Evolutionary conservation across 2,888 invertebrate species (phyloP).

Genomic region (Drosophila paranaensis): DNA sequence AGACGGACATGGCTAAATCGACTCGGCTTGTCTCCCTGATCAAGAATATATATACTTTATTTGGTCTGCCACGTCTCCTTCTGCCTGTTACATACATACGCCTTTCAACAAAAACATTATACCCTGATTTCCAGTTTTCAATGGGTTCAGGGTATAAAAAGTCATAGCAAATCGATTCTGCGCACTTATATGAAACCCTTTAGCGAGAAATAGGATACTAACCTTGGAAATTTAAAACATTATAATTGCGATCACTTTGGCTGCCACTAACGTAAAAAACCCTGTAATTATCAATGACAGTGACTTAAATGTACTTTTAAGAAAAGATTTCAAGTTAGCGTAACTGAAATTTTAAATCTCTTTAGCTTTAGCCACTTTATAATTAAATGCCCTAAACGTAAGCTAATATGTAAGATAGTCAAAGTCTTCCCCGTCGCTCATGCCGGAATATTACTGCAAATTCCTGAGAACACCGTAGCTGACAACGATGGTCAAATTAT

Average conservation of each 20-base stretch:
- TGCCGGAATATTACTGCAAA: not conserved
- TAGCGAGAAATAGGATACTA: not conserved
- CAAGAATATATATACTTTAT: too few species aligned
- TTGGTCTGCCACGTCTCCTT: too few species aligned
- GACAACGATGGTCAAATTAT: not conserved
- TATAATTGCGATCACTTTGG: not conserved
- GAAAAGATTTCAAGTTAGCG: not conserved
- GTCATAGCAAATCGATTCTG: not conserved
- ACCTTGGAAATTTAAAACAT: not conserved
- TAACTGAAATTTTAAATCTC: not conserved
- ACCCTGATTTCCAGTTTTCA: too few species aligned
- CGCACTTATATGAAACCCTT: not conserved
- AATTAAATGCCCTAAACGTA: not conserved
- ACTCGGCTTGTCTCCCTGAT: too few species aligned
- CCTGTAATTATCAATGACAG: not conserved
- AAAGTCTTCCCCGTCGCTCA: too few species aligned
- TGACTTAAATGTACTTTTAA: constrained; percentile 3
- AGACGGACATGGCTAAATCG: too few species aligned
- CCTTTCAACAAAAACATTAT: too few species aligned
- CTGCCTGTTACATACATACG: too few species aligned
- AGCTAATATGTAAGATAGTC: not conserved
- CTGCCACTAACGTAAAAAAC: not conserved
- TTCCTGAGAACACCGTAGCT: not conserved
- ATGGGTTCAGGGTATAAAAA: not conserved
- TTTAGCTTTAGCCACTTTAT: not conserved